phyloP scores from a whole-genome alignment of 1,140 invertebrate species.

The Drosophila pruinosa region DNA sequence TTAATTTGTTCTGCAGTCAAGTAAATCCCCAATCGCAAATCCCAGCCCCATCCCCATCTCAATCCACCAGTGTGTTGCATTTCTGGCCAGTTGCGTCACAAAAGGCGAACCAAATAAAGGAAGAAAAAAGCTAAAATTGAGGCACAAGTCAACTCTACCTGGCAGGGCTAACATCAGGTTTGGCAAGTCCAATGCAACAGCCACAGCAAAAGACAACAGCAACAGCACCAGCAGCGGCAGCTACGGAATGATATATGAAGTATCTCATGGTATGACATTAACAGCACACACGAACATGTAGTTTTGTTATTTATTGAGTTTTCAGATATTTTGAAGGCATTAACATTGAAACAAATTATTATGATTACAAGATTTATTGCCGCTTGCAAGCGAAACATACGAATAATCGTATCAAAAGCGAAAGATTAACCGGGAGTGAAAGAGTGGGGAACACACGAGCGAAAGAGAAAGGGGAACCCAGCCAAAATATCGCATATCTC shows the following conservation, averaged over 20 bases:
- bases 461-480: slow-evolving; percentile 15
- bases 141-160: slow-evolving; percentile 65
- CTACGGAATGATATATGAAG: slow-evolving; percentile 80
- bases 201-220: slow-evolving; percentile 18
- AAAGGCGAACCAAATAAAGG: slow-evolving; percentile 22
- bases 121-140: slow-evolving; percentile 22
- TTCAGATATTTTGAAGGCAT: slow-evolving; percentile 82
- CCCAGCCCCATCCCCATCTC: slow-evolving; percentile 23
- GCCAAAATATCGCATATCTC: slow-evolving; percentile 47
- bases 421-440: slow-evolving; percentile 4
- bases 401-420: slow-evolving; percentile 38
- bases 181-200: background rate
- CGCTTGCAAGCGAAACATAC: slow-evolving; percentile 59
- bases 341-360: slow-evolving; percentile 83
- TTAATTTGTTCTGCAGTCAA: slow-evolving; percentile 78
- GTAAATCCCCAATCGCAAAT: slow-evolving; percentile 66
- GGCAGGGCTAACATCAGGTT: slow-evolving; percentile 31
- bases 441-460: background rate
- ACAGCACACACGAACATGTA: slow-evolving; percentile 82
- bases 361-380: slow-evolving; percentile 82
- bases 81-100: slow-evolving; percentile 69
- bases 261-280: slow-evolving; percentile 83
- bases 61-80: slow-evolving; percentile 41
- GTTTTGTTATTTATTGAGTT: slow-evolving; percentile 82
- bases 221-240: slow-evolving; percentile 25